Evolutionary conservation across 2,113 vertebrate species (phyloP), one percentile per base, ranked within the genome.

Genomic region (Megalops atlanticus): DNA sequence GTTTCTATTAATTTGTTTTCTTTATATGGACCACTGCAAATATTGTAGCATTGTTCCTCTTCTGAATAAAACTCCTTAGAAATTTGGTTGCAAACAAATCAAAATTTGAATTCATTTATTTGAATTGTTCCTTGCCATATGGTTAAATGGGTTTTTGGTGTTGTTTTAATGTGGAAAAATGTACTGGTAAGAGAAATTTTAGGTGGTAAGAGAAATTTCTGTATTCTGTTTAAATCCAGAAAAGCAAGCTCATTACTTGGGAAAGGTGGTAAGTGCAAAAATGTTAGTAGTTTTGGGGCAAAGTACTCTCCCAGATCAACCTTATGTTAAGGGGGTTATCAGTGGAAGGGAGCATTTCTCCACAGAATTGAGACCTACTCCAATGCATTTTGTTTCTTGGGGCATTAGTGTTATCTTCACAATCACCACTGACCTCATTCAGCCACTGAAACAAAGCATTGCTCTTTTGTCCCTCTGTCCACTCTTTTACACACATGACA

Each of bases 1-100:
- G n/a, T 27, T 11, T 11, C n/a, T 7, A 11, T 78, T 81, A 72
- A n/a, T 81, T 58, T 85, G 54, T 84, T 64, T 82, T 1, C 31
- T 80, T 68, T 15, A 73, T 36, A 41, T 18, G 21, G 36, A 75
- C 52, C 11, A n/a, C 31, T 64, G 40, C 41, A 31, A 43, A 75
- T 40, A 27, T 75, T 21, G 39, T 75, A 4, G 12, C n/a, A 64
- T n/a, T 64, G 24, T 64, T 64, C n/a, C 24, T 27, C n/a, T n/a
- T 64, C 58, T 31, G n/a, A 31, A 2, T 64, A 64, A 8, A 64
- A 64, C 31, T 27, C 8, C 6, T 3, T 64, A 64, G 24, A 64
- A n/a, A 2, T n/a, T 64, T 64, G 58, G 24, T 27, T 7, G 21
- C 24, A 64, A 64, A 27, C 43, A 64, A 16, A 64, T n/a, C 31